phyloP scores from a whole-genome alignment of 2,797 vertebrate species.

The Mus spretus region DNA sequence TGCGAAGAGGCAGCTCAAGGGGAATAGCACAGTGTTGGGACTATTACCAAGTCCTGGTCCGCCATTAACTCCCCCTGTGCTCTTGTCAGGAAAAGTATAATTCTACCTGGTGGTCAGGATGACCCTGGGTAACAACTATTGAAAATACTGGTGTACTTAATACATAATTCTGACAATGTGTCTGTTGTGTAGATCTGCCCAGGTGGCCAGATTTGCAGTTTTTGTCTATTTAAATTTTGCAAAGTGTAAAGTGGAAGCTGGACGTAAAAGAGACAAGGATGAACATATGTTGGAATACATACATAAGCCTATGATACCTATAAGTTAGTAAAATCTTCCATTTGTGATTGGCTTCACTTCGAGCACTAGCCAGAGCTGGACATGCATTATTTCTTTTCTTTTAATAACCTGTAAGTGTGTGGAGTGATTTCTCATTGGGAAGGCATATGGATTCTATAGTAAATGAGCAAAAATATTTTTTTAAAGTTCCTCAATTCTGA shows the following conservation, averaged over 20 bases:
- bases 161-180: neutral
- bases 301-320: neutral
- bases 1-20: neutral
- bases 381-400: neutral
- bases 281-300: neutral
- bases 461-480: slow-evolving; percentile 38
- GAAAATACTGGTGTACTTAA: neutral
- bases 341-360: neutral
- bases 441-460: too few species aligned
- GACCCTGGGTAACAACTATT: neutral
- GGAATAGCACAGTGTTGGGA: neutral
- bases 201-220: neutral
- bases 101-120: neutral
- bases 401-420: neutral
- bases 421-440: neutral
- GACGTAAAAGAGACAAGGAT: neutral
- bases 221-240: neutral
- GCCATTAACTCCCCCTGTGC: too few species aligned
- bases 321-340: neutral
- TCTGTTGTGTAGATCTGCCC: neutral
- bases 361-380: neutral
- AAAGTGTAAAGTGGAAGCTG: neutral
- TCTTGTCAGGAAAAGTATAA: neutral
- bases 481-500: neutral
- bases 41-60: neutral